Conservation (phyloP, 2,888 invertebrate species). For the Beris chalybata region DNA sequence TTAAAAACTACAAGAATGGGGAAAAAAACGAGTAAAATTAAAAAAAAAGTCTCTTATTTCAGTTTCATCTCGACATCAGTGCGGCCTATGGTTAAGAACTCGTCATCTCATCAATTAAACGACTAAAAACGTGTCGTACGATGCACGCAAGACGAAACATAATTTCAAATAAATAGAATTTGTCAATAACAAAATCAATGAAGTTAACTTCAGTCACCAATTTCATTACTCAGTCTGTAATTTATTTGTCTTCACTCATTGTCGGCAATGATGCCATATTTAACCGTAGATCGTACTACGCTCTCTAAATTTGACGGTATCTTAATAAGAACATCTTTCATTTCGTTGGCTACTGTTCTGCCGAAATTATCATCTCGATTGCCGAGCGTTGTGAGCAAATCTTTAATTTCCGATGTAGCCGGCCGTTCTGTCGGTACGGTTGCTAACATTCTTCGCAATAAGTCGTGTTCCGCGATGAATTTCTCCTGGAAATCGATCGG, state of each 20-base stretch:
- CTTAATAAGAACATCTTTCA: neutral
- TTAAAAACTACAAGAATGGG: too few species aligned
- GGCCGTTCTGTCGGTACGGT: slow-evolving; percentile 72
- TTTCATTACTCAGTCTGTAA: neutral
- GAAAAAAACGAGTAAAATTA: too few species aligned
- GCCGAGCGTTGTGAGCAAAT: slow-evolving; percentile 9
- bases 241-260: neutral
- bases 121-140: too few species aligned
- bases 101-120: too few species aligned
- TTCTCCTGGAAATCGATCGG: slow-evolving; percentile 67
- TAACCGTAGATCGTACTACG: slow-evolving; percentile 11
- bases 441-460: slow-evolving; percentile 79
- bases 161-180: too few species aligned
- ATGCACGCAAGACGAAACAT: too few species aligned
- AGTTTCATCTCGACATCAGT: too few species aligned
- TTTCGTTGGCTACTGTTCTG: neutral
- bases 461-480: slow-evolving; percentile 68
- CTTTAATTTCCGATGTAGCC: slow-evolving; percentile 69
- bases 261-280: slow-evolving; percentile 11
- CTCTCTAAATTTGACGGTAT: slow-evolving; percentile 14
- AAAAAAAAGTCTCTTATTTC: too few species aligned
- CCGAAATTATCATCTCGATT: neutral
- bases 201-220: neutral
- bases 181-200: too few species aligned
- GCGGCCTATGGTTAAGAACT: too few species aligned